Evolutionary conservation across 2,113 vertebrate species (phyloP), one percentile per base, ranked within the genome.

Genomic region (Bettongia penicillata): DNA sequence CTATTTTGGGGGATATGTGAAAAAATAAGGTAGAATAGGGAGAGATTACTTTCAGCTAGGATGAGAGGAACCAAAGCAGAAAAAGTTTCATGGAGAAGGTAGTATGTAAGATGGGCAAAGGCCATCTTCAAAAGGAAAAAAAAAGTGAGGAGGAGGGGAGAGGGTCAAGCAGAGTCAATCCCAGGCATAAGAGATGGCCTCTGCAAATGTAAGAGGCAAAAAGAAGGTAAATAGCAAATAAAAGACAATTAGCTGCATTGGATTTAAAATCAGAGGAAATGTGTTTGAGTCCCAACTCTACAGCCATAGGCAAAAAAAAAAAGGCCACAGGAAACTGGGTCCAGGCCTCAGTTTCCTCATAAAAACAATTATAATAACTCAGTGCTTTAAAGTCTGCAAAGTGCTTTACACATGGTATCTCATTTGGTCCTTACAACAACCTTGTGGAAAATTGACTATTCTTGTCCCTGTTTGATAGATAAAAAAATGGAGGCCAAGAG

Each of bases 1-100:
- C 8, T 43, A 31, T 90, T 90, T 25, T 24, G 90, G 77, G 43
- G 0, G 91, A 10, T 22, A 9, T 28, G 53, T 51, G 48, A 95
- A 26, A n/a, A 96, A 51, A 89, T 26, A 47, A 52, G 28, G 89
- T 50, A 91, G n/a, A 97, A 96, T 84, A 84, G 16, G n/a, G 37
- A 84, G 68, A 22, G 92, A 25, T 12, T 9, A 51, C 24, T 31
- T 37, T 48, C 37, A n/a, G 51, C 16, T 49, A 50, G 95, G 16
- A 91, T 49, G 47, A 94, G 11, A 91, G 55, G 61, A 96, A 91
- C 4, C 53, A 47, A 31, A 84, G 22, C 68, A 84, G n/a, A 84
- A 2, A 61, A 55, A 4, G 12, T 77, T n/a, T 77, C 37, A n/a
- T 77, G 61, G 5, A 77, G 61, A 19, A 43, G n/a, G 68, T 8